Evolutionary conservation across 1,140 invertebrate genomes (phyloP).

Genomic region (Trichonephila clavata): DNA sequence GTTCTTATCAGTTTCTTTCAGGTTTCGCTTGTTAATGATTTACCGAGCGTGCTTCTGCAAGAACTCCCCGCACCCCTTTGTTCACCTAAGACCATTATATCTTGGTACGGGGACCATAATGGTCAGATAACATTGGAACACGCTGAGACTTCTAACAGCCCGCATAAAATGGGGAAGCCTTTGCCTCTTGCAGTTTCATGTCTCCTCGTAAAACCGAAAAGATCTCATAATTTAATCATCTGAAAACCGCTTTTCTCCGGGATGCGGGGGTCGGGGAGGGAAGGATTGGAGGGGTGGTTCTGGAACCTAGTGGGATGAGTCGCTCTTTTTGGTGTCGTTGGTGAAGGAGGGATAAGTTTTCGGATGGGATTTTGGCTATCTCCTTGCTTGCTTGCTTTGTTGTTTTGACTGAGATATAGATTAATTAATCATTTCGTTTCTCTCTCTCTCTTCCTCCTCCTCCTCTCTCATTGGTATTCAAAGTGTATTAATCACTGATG

Average conservation of each 20-base stretch:
- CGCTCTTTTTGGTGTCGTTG: background rate
- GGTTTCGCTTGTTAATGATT: slow-evolving; percentile 77
- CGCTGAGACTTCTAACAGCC: slow-evolving; percentile 53
- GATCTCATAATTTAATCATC: slow-evolving; percentile 77
- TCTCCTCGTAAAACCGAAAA: slow-evolving; percentile 76
- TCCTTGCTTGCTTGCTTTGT: background rate
- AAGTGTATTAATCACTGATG: background rate
- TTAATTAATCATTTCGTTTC: background rate
- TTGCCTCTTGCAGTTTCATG: slow-evolving; percentile 42
- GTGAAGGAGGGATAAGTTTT: background rate
- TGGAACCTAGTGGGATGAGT: slow-evolving; percentile 62
- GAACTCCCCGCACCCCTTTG: slow-evolving; percentile 66
- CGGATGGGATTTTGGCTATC: background rate
- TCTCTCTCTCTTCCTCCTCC: no score
- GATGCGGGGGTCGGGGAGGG: slow-evolving; percentile 14
- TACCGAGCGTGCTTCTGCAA: slow-evolving; percentile 74
- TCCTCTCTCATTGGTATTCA: slow-evolving; percentile 8
- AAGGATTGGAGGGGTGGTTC: background rate
- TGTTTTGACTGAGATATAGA: background rate
- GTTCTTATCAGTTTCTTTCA: slow-evolving; percentile 77
- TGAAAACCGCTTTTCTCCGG: slow-evolving; percentile 74
- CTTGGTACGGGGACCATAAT: slow-evolving; percentile 73
- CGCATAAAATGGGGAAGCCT: slow-evolving; percentile 52
- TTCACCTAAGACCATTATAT: slow-evolving; percentile 76
- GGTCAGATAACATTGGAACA: slow-evolving; percentile 76